Conservation (phyloP, 53 echinoderm and acorn worm species). For the Arbacia lixula region DNA sequence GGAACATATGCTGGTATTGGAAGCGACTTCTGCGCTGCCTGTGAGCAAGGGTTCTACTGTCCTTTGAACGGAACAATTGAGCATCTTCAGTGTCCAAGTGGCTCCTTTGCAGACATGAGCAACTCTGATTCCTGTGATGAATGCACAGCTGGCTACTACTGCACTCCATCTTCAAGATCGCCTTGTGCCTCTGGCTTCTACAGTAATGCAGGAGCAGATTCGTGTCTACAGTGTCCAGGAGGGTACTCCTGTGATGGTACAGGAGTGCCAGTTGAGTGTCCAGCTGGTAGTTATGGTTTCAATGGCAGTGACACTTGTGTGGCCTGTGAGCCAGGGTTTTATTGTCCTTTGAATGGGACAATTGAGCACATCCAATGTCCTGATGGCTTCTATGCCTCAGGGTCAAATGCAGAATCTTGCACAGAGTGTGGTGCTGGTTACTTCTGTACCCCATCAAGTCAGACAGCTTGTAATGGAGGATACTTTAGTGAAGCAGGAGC, state of each 20-base stretch:
- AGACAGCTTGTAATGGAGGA: constrained; percentile 62
- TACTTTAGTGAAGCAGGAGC: constrained; percentile 62
- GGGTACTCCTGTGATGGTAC: constrained; percentile 71
- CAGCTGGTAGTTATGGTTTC: constrained; percentile 66
- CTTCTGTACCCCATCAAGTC: constrained; percentile 53
- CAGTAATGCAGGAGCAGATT: constrained; percentile 63
- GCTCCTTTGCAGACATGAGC: constrained; percentile 53
- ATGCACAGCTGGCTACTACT: constrained; percentile 72
- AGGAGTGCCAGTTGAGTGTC: constrained; percentile 54
- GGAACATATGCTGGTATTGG: constrained; percentile 75
- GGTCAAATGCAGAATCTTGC: too few species aligned
- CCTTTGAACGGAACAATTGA: constrained; percentile 67
- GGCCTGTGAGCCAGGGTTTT: constrained; percentile 67
- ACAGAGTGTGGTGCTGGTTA: constrained; percentile 52
- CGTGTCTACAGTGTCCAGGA: constrained; percentile 74
- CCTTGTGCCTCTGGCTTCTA: constrained; percentile 69
- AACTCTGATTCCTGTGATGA: constrained; percentile 41
- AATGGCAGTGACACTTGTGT: constrained; percentile 71
- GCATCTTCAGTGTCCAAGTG: constrained; percentile 88
- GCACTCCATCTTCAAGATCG: constrained; percentile 53
- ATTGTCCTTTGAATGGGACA: constrained; percentile 61
- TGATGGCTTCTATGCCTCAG: too few species aligned
- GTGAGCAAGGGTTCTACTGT: constrained; percentile 76
- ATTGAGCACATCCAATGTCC: constrained; percentile 54
- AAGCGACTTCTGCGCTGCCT: constrained; percentile 45